Evolutionary conservation across 2,797 vertebrate genomes (phyloP).

Genomic region (Schizopygopsis pylzovi): DNA sequence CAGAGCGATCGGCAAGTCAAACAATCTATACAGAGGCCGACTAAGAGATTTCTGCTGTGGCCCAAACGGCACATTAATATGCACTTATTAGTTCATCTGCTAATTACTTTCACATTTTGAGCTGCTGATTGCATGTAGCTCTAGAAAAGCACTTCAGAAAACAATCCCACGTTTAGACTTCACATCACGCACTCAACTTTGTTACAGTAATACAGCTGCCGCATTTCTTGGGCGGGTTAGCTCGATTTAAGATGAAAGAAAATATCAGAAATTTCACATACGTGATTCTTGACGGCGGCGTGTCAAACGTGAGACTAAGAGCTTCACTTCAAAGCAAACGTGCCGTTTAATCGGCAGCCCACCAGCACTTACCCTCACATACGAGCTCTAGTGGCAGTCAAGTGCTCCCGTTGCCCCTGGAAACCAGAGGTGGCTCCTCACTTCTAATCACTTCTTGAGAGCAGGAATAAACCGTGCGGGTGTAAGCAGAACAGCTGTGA

Average conservation of each 20-base stretch:
- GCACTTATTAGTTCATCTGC: neutral
- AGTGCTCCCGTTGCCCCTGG: conserved; percentile 60
- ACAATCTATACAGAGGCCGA: conserved; percentile 25
- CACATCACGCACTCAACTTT: neutral
- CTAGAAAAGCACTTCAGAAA: neutral
- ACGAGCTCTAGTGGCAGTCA: conserved; percentile 38
- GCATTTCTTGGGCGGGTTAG: neutral
- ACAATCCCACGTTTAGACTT: neutral
- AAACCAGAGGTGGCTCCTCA: conserved; percentile 53
- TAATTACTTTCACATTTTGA: neutral
- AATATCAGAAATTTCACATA: neutral
- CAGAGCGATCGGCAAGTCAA: conserved; percentile 43
- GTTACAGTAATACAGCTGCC: neutral
- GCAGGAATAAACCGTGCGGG: neutral
- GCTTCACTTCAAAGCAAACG: conserved; percentile 42
- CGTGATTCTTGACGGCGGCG: conserved; percentile 11
- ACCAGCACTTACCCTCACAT: conserved; percentile 45
- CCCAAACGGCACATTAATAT: neutral
- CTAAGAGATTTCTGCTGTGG: conserved; percentile 4
- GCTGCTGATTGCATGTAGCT: neutral
- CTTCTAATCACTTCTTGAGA: conserved; percentile 26
- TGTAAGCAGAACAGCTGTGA: neutral
- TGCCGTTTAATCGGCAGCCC: conserved; percentile 42
- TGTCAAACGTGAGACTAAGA: conserved; percentile 19
- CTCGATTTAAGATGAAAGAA: neutral